phyloP scores from a whole-genome alignment of 1,140 invertebrate genomes.

The Tetranychus urticae region DNA sequence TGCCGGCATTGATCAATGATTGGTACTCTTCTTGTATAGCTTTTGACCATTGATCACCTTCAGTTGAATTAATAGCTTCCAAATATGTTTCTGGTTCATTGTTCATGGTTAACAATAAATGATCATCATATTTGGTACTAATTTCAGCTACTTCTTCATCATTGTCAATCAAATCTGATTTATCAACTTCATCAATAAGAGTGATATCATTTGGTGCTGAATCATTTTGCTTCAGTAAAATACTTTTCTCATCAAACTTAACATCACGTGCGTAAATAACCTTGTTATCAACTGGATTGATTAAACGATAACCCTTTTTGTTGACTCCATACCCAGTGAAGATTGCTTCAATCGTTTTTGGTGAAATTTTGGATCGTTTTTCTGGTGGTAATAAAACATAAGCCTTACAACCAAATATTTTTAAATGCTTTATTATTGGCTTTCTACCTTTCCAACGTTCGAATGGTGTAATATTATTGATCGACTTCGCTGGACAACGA shows the following conservation, averaged over 20 bases:
- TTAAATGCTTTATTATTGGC: slow-evolving; percentile 3
- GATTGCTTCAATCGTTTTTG: background rate
- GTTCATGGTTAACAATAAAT: too few species aligned
- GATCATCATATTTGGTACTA: background rate
- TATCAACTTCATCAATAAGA: background rate
- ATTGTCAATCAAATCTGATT: background rate
- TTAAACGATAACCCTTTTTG: background rate
- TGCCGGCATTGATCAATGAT: background rate
- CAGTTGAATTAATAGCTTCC: background rate
- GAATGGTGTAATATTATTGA: slow-evolving; percentile 7
- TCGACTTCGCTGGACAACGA: background rate
- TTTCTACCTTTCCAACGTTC: slow-evolving; percentile 6
- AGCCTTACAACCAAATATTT: slow-evolving; percentile 3
- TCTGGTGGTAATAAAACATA: slow-evolving; percentile 4
- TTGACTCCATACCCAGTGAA: slow-evolving; percentile 3
- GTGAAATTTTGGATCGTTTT: slow-evolving; percentile 3
- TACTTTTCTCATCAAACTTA: background rate
- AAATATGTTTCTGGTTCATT: background rate
- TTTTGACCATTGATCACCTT: background rate
- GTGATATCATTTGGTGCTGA: background rate
- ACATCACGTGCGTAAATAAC: background rate
- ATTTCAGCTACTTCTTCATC: background rate
- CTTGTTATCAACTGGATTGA: background rate
- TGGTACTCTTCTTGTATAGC: background rate
- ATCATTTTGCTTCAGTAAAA: background rate